phyloP scores from a whole-genome alignment of 1,140 invertebrate genomes.

The Lethrus apterus region DNA sequence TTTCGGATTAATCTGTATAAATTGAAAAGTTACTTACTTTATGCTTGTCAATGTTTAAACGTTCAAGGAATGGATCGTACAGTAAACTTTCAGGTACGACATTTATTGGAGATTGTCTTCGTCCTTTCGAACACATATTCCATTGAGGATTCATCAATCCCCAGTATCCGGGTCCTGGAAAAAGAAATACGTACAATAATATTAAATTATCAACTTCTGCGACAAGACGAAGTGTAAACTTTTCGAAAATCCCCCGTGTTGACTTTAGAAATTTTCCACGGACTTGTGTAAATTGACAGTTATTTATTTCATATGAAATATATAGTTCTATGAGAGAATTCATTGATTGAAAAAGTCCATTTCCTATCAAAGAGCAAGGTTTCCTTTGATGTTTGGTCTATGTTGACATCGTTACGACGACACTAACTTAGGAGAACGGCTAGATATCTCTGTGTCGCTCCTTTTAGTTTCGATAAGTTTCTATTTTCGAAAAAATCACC shows the following conservation, averaged over 20 bases:
- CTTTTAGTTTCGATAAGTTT: too few species aligned
- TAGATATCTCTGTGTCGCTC: too few species aligned
- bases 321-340: too few species aligned
- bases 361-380: slow-evolving; percentile 10
- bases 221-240: too few species aligned
- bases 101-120: slow-evolving; percentile 91
- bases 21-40: slow-evolving; percentile 54
- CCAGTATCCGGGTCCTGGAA: slow-evolving; percentile 93
- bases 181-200: background rate
- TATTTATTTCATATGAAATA: too few species aligned
- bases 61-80: slow-evolving; percentile 86
- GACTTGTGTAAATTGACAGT: too few species aligned
- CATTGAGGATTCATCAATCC: slow-evolving; percentile 94
- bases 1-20: background rate
- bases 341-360: slow-evolving; percentile 15
- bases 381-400: slow-evolving; percentile 6
- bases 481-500: too few species aligned
- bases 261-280: too few species aligned
- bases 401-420: slow-evolving; percentile 10
- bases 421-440: too few species aligned
- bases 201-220: too few species aligned
- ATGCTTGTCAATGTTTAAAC: slow-evolving; percentile 82
- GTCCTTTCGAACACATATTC: slow-evolving; percentile 90
- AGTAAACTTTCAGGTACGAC: slow-evolving; percentile 87
- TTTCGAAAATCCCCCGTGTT: too few species aligned